Evolutionary conservation across 2,888 invertebrate species (phyloP).

Genomic region (Oscheius sp.): DNA sequence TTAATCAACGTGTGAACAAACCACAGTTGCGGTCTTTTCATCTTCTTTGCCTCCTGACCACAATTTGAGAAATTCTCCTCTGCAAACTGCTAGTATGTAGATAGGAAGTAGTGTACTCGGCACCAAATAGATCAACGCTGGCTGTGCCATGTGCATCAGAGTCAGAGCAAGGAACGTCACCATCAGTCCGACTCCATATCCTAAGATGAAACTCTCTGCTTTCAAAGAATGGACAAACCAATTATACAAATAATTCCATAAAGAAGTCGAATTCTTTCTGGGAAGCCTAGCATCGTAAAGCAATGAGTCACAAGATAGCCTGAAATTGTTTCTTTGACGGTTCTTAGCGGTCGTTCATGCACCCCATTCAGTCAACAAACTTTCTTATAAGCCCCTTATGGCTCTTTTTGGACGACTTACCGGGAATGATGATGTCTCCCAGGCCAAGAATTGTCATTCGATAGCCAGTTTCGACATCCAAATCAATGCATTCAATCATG

Average conservation of each 20-base stretch:
- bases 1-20: neutral
- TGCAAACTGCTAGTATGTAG: constrained; percentile 68
- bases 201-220: too few species aligned
- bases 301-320: constrained; percentile 75
- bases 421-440: constrained; percentile 76
- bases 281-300: constrained; percentile 73
- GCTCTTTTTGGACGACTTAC: too few species aligned
- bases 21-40: constrained; percentile 13
- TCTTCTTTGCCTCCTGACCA: constrained; percentile 66
- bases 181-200: constrained; percentile 74
- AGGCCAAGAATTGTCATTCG: constrained; percentile 73
- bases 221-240: constrained; percentile 44
- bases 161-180: constrained; percentile 74
- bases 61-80: constrained; percentile 70
- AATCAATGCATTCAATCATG: constrained; percentile 62
- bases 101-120: constrained; percentile 73
- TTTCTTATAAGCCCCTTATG: too few species aligned
- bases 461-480: constrained; percentile 57
- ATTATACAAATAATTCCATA: constrained; percentile 56
- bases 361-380: neutral
- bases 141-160: constrained; percentile 75
- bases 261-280: constrained; percentile 62
- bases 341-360: too few species aligned
- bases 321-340: constrained; percentile 50
- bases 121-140: constrained; percentile 75